Percentiles rank a stretch among this genome's conserved stretches.
phyloP scores from a whole-genome alignment of 1,140 invertebrate genomes.

The Conus ventricosus region DNA sequence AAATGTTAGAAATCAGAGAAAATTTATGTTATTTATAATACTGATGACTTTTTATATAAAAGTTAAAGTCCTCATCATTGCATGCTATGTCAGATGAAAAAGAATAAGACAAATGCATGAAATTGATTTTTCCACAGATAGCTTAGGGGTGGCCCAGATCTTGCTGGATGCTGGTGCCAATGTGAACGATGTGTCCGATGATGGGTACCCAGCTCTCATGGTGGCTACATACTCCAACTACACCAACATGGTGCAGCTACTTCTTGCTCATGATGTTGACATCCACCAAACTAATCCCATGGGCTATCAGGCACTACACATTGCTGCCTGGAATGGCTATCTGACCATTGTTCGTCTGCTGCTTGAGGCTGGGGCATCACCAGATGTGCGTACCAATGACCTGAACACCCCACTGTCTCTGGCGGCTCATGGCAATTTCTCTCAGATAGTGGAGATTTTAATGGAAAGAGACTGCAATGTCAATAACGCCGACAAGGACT shows the following conservation, averaged over 20 bases:
- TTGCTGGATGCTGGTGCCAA: constrained; percentile 62
- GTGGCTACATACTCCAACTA: constrained; percentile 53
- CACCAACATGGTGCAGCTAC: constrained; percentile 41
- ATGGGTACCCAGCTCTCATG: constrained; percentile 55
- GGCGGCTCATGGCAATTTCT: constrained; percentile 60
- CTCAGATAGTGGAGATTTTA: constrained; percentile 53
- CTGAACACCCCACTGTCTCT: constrained; percentile 63
- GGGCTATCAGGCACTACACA: constrained; percentile 60
- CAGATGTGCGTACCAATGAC: constrained; percentile 57
- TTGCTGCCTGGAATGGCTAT: constrained; percentile 65
- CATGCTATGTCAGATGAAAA: too few relatives aligned
- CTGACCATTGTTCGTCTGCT: constrained; percentile 48
- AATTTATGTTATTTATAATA: too few relatives aligned
- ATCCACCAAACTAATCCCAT: constrained; percentile 46
- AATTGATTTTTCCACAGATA: constrained; percentile 34
- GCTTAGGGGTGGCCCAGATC: constrained; percentile 45
- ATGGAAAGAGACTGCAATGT: constrained; percentile 62
- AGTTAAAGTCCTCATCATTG: too few relatives aligned
- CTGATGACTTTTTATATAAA: too few relatives aligned
- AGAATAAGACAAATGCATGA: too few relatives aligned
- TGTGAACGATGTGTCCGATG: constrained; percentile 43
- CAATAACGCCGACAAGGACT: constrained; percentile 65
- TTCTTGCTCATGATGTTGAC: constrained; percentile 53
- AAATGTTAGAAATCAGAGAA: too few relatives aligned
- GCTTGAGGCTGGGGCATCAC: constrained; percentile 48